Conservation (phyloP, 2,113 vertebrate species). For the Esox niger region DNA sequence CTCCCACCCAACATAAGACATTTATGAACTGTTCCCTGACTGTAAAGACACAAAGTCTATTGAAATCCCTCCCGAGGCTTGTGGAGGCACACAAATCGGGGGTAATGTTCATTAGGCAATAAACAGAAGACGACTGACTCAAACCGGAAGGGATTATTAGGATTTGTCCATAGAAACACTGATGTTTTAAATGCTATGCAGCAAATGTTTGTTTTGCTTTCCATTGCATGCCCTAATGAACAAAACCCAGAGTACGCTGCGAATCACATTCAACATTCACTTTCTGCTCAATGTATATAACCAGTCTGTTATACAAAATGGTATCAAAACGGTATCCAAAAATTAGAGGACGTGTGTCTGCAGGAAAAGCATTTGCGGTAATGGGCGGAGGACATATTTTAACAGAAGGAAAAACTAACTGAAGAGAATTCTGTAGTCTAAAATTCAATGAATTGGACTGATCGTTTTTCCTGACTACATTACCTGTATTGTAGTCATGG, state of each 20-base stretch:
- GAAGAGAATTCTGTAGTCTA: not conserved
- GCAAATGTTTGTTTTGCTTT: too few relatives aligned
- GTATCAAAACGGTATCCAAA: conserved; percentile 9
- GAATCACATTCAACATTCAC: conserved; percentile 4
- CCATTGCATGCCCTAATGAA: too few relatives aligned
- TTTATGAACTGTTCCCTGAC: conserved; percentile 30
- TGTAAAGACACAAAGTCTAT: conserved; percentile 27
- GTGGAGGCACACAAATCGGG: conserved; percentile 17
- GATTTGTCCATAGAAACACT: too few relatives aligned
- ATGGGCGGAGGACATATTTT: not conserved
- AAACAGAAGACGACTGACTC: too few relatives aligned
- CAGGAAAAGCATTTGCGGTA: not conserved
- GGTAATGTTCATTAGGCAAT: not conserved
- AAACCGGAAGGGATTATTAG: too few relatives aligned
- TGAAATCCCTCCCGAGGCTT: conserved; percentile 6
- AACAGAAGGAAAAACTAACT: not conserved
- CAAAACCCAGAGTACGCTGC: not conserved
- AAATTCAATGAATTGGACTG: not conserved
- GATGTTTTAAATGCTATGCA: too few relatives aligned
- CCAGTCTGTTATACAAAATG: conserved; percentile 15
- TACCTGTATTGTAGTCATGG: too few relatives aligned
- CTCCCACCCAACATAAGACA: not conserved
- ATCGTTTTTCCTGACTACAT: too few relatives aligned
- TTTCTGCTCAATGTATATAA: conserved; percentile 2
- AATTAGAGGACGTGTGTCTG: not conserved